These are phyloP conservation scores for Promerops cafer DNA, from an alignment of 2,113 vertebrate genomes.

Conservation along the genomic window DNA sequence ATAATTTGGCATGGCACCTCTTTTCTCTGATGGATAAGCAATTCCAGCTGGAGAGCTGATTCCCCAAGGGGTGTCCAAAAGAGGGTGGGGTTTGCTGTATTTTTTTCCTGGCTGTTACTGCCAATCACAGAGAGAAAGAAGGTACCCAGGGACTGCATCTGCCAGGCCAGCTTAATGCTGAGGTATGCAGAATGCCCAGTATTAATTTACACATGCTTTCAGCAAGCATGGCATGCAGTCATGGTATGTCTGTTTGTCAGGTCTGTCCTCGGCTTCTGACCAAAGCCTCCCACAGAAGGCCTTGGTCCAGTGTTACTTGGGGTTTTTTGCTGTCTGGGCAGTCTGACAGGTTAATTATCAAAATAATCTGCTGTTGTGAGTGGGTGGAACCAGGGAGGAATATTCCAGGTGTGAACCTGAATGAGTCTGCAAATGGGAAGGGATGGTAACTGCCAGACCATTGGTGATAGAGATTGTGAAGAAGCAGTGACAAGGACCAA, in stretches of 20 bases:
- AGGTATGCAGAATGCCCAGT: neutral
- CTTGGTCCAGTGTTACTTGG: neutral
- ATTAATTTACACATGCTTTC: constrained; percentile 10
- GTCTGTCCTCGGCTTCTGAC: neutral
- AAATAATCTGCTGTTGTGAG: neutral
- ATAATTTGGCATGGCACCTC: neutral
- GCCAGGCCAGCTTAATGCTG: neutral
- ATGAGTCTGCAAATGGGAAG: neutral
- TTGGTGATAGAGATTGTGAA: neutral
- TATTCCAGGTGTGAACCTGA: neutral
- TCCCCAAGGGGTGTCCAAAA: neutral
- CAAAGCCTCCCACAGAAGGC: neutral
- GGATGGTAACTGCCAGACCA: neutral
- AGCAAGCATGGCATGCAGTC: neutral
- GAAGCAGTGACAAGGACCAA: neutral
- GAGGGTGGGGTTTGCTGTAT: neutral
- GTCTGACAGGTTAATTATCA: neutral
- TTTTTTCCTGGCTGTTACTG: constrained; percentile 27
- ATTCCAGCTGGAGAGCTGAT: neutral
- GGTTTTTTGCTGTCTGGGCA: neutral
- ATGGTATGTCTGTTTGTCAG: neutral
- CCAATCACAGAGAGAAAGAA: constrained; percentile 24
- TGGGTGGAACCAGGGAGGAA: neutral
- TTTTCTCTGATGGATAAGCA: neutral
- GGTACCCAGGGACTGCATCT: neutral